A percentile compares a stretch with the other conserved stretches of the same genome.
These are phyloP conservation scores for Lysandra coridon DNA, from an alignment of 2,888 invertebrate species.

Conservation along the genomic window DNA sequence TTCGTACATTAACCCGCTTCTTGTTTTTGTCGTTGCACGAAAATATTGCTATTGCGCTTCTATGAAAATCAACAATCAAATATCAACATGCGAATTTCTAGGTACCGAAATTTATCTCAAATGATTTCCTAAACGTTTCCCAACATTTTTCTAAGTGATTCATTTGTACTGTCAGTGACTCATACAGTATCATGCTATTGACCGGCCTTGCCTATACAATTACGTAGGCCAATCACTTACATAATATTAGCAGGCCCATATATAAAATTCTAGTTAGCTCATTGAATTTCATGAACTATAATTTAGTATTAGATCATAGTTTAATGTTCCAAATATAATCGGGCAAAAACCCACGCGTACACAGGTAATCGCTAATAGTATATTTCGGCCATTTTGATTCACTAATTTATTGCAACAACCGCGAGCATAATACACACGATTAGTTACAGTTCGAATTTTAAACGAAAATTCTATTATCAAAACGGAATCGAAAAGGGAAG, in stretches of 20 bases:
- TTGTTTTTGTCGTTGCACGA: too few relatives aligned
- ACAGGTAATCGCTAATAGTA: constrained; percentile 1
- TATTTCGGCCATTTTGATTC: constrained; percentile 15
- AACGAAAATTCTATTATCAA: constrained; percentile 37
- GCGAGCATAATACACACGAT: neutral
- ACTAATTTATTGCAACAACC: constrained; percentile 23
- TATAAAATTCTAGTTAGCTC: constrained; percentile 4
- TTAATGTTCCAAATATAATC: constrained; percentile 4
- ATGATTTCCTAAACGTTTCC: neutral
- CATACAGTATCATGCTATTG: constrained; percentile 52
- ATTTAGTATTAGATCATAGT: constrained; percentile 16
- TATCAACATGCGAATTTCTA: too few relatives aligned
- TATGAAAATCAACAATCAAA: too few relatives aligned
- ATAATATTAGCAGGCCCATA: constrained; percentile 22
- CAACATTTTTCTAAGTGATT: constrained; percentile 42
- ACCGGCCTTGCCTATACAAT: constrained; percentile 58
- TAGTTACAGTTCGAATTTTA: constrained; percentile 24
- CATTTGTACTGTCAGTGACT: constrained; percentile 45
- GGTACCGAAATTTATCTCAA: too few relatives aligned
- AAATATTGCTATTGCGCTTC: too few relatives aligned
- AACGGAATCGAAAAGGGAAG: constrained; percentile 47
- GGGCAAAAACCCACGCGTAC: constrained; percentile 1
- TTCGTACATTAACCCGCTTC: too few relatives aligned
- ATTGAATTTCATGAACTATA: constrained; percentile 22
- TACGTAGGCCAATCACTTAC: constrained; percentile 16